phyloP scores from a whole-genome alignment of 2,113 vertebrate species.

The Mungos mungo region DNA sequence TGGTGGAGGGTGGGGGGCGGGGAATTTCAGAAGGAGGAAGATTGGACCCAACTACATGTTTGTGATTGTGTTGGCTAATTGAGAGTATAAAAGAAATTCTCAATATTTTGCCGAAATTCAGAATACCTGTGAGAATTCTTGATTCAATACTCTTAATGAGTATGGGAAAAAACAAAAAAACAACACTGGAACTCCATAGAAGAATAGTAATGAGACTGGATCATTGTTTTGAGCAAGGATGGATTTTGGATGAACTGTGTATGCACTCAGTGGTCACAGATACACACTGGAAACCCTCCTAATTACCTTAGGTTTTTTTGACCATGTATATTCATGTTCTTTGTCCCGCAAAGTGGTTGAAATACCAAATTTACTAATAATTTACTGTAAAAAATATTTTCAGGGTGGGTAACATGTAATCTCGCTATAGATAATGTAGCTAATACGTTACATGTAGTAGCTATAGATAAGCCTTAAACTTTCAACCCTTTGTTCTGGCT shows the following conservation, averaged over 20 bases:
- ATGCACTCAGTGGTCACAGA: conserved; percentile 40
- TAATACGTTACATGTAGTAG: conserved; percentile 73
- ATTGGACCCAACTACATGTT: conserved; percentile 58
- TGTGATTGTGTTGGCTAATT: conserved; percentile 69
- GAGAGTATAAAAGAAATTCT: conserved; percentile 65
- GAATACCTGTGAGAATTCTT: conserved; percentile 67
- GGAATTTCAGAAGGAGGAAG: conserved; percentile 62
- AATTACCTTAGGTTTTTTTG: conserved; percentile 67
- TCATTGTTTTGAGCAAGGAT: neutral
- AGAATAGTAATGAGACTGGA: conserved; percentile 1
- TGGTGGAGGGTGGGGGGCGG: too few relatives aligned
- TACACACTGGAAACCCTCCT: conserved; percentile 37
- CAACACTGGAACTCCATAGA: neutral
- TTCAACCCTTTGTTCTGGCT: conserved; percentile 84
- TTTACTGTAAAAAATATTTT: conserved; percentile 62
- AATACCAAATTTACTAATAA: conserved; percentile 70
- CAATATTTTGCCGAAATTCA: conserved; percentile 60
- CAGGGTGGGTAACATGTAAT: conserved; percentile 38
- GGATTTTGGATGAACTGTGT: conserved; percentile 28
- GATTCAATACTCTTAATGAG: conserved; percentile 47
- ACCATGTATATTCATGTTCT: conserved; percentile 67
- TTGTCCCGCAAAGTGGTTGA: conserved; percentile 70
- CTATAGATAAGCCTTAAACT: conserved; percentile 74
- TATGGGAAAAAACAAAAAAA: neutral
- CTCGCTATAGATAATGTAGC: conserved; percentile 73